Evolutionary conservation across 2,113 vertebrate genomes (phyloP), one percentile per base, ranked within the genome.

Genomic region (Oncorhynchus masou): DNA sequence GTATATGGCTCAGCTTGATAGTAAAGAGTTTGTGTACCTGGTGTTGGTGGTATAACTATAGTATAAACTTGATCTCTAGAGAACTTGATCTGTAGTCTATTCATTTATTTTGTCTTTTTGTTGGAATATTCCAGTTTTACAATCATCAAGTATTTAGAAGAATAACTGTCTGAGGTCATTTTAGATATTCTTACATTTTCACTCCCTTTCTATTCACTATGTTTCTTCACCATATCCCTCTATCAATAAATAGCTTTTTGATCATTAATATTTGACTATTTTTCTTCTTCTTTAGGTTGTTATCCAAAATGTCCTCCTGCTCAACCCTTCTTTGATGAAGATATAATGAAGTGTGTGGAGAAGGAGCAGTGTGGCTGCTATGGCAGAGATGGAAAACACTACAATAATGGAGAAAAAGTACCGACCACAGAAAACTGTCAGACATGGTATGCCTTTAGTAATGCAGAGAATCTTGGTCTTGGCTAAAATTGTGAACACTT

Each of bases 321-420:
- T 20, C 89, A 93, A 73, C 94, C 97, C 0, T 95, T 93, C 87
- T 96, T 98, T 83, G 91, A 91, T 15, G 96, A 98, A 74, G 93
- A 94, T 24, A 83, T 90, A 67, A 97, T 97, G 96, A 88, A 82
- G 31, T 98, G 97, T 1, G 95, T 96, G 74, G 1, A 25, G 15
- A 82, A 72, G n/a, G 90, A 90, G 24, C 54, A 84, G 54, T 94
- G 92, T 72, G 88, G 91, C 24, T 94, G 92, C 82, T 91, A 82
- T 22, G 81, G 90, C 57, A 71, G 81, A 19, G 68, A 87, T 0
- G 91, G 87, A 4, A 81, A 73, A 29, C 91, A 94, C 77, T 88
- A 94, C 0, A 88, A 91, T 29, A 79, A 92, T 5, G 92, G 90
- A n/a, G 74, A 87, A 0, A 88, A 74, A 45, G 93, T 96, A 51